Evolutionary conservation across 2,113 vertebrate genomes (phyloP).

Genomic region (Climacteris rufus): DNA sequence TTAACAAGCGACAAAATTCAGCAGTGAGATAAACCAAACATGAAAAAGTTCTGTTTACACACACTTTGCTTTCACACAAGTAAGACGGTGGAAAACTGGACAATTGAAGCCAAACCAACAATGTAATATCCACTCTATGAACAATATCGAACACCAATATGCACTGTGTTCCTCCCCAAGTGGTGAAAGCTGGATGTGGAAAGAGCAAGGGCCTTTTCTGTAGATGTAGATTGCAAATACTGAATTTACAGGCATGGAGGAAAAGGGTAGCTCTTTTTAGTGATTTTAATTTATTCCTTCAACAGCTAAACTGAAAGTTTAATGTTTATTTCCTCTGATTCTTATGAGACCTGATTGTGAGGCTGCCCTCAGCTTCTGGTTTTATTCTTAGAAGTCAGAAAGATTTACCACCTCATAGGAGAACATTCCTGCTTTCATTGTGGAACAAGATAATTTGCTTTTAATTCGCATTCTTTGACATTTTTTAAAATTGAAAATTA

Average conservation of each 20-base stretch:
- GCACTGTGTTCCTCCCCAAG: not conserved
- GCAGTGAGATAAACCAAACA: not conserved
- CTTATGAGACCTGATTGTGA: not conserved
- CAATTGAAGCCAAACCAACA: not conserved
- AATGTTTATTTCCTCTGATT: not conserved
- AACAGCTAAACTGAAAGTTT: not conserved
- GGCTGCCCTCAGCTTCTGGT: not conserved
- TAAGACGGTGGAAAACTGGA: not conserved
- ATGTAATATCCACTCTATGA: not conserved
- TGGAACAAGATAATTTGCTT: not conserved
- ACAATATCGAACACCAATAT: not conserved
- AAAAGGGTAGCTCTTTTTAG: not conserved
- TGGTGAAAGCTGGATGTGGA: not conserved
- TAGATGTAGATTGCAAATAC: not conserved
- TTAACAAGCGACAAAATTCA: not conserved
- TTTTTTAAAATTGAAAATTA: not conserved
- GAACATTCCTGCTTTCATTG: not conserved
- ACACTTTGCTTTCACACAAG: not conserved
- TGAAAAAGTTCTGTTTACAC: not conserved
- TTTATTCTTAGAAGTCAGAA: not conserved
- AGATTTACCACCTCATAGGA: not conserved
- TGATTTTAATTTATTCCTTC: not conserved
- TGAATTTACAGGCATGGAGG: not conserved
- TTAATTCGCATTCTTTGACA: not conserved
- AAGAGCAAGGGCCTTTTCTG: not conserved